These are phyloP conservation scores for Scaptomyza tumidula DNA, from an alignment of 2,888 invertebrate genomes.

Conservation along the genomic window DNA sequence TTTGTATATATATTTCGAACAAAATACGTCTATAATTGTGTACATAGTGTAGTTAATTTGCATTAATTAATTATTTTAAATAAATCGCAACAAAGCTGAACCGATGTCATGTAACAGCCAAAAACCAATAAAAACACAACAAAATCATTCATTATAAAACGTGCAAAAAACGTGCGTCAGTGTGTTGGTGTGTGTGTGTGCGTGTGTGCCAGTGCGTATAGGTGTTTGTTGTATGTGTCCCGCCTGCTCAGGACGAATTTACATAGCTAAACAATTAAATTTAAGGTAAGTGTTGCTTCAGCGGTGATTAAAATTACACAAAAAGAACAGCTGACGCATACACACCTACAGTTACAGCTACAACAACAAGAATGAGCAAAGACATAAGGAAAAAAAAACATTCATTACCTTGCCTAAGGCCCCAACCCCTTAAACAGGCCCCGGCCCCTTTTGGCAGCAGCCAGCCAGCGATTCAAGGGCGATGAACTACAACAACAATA, in stretches of 20 bases:
- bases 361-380: slow-evolving; percentile 26
- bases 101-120: slow-evolving; percentile 65
- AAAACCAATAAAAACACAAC: slow-evolving; percentile 51
- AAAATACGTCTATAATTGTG: slow-evolving; percentile 61
- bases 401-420: slow-evolving; percentile 60
- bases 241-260: slow-evolving; percentile 66
- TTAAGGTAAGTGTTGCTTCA: slow-evolving; percentile 60
- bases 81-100: slow-evolving; percentile 28
- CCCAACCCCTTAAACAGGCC: slow-evolving; percentile 57
- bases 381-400: slow-evolving; percentile 22
- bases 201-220: slow-evolving; percentile 22
- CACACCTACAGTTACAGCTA: slow-evolving; percentile 39
- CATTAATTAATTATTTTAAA: slow-evolving; percentile 45
- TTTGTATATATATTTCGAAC: slow-evolving; percentile 68
- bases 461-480: slow-evolving; percentile 66
- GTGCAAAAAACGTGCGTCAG: slow-evolving; percentile 61
- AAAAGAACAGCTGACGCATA: slow-evolving; percentile 68
- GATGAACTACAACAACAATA: slow-evolving; percentile 67
- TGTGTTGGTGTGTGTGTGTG: slow-evolving; percentile 34
- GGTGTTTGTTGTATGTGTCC: slow-evolving; percentile 22
- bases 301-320: slow-evolving; percentile 30
- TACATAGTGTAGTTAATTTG: slow-evolving; percentile 64
- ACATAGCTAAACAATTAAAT: slow-evolving; percentile 58
- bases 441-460: slow-evolving; percentile 53
- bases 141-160: slow-evolving; percentile 56